phyloP scores from a whole-genome alignment of 92 coral and sea anemone species.

The Palythoa grandis region DNA sequence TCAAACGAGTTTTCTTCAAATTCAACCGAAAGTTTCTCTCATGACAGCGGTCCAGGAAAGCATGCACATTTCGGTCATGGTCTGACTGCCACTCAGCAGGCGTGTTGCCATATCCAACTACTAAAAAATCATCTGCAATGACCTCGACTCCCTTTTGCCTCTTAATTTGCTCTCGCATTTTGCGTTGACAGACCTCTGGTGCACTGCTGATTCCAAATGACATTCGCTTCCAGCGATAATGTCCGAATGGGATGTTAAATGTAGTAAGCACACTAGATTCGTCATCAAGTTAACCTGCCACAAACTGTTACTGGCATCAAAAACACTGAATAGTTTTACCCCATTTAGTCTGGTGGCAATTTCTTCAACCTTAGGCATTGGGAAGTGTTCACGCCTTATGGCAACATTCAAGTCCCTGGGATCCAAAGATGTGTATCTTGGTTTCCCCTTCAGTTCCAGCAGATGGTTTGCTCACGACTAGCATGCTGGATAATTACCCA shows the following conservation, averaged over 20 bases:
- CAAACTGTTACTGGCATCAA: constrained; percentile 47
- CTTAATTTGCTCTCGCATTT: constrained; percentile 44
- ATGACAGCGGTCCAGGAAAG: constrained; percentile 45
- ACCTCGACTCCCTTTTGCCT: constrained; percentile 42
- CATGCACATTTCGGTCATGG: constrained; percentile 1
- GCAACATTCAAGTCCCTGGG: background rate
- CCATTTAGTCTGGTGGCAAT: constrained; percentile 41
- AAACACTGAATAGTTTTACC: constrained; percentile 38
- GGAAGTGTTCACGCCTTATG: constrained; percentile 9
- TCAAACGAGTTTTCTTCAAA: constrained; percentile 50
- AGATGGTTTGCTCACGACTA: constrained; percentile 24
- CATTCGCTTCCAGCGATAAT: constrained; percentile 33
- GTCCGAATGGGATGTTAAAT: constrained; percentile 47
- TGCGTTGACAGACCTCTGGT: constrained; percentile 44
- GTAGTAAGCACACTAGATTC: constrained; percentile 45
- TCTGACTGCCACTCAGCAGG: background rate
- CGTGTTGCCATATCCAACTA: constrained; percentile 50
- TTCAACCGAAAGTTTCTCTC: constrained; percentile 49
- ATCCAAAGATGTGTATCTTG: background rate
- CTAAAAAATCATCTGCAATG: constrained; percentile 52
- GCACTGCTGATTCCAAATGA: constrained; percentile 39
- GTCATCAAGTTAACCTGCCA: constrained; percentile 41
- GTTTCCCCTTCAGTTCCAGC: constrained; percentile 4
- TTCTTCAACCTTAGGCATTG: constrained; percentile 46
- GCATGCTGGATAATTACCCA: constrained; percentile 44